Percentiles rank a stretch among this genome's conserved stretches.
Conservation (phyloP, 2,888 invertebrate genomes). For the Agelastica alni region DNA sequence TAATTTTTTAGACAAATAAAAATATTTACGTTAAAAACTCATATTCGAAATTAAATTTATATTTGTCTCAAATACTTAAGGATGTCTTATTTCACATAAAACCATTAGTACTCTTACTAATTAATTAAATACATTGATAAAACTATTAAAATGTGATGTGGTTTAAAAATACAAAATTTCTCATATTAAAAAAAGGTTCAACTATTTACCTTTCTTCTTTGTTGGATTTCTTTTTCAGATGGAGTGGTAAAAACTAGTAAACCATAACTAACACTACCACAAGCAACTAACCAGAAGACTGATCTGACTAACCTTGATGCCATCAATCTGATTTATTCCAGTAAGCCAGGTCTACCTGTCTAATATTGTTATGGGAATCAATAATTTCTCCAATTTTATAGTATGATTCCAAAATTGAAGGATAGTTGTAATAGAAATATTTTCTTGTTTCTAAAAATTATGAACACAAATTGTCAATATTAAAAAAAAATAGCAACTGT, state of each 20-base stretch:
- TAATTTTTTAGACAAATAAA: too few species aligned
- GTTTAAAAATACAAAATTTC: too few species aligned
- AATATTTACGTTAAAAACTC: too few species aligned
- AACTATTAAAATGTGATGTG: too few species aligned
- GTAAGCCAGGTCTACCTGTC: slow-evolving; percentile 62
- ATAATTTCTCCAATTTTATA: slow-evolving; percentile 71
- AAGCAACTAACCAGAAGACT: slow-evolving; percentile 64
- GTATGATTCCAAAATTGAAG: slow-evolving; percentile 68
- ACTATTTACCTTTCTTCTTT: slow-evolving; percentile 37
- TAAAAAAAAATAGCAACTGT: too few species aligned
- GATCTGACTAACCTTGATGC: slow-evolving; percentile 54
- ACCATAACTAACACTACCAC: slow-evolving; percentile 65
- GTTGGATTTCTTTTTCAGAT: slow-evolving; percentile 51
- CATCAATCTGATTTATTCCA: slow-evolving; percentile 62
- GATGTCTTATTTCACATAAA: too few species aligned
- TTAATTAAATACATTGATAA: too few species aligned
- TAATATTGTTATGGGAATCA: slow-evolving; percentile 57
- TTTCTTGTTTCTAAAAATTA: slow-evolving; percentile 71
- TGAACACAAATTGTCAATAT: too few species aligned
- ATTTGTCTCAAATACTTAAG: too few species aligned
- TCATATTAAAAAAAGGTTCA: too few species aligned
- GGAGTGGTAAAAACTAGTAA: slow-evolving; percentile 63
- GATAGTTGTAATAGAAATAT: slow-evolving; percentile 69
- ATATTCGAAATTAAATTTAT: too few species aligned
- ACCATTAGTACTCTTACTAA: too few species aligned